These are phyloP conservation scores for Stenotaenia linearis DNA, from an alignment of 2,888 invertebrate genomes.

Conservation along the genomic window DNA sequence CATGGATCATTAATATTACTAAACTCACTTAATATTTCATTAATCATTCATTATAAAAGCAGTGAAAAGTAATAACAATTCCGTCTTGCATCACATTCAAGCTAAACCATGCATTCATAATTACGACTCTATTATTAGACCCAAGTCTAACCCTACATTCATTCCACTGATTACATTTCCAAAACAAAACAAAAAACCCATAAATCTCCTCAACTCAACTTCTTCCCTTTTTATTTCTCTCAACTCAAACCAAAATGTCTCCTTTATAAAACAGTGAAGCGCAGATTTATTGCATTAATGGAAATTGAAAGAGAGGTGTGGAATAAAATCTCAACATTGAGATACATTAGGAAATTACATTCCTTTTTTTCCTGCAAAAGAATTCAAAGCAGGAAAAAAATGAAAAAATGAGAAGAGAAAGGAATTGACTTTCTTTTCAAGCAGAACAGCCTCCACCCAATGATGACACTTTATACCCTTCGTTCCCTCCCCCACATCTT, in stretches of 20 bases:
- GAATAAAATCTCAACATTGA: neutral
- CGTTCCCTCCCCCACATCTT: neutral
- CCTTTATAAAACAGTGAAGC: neutral
- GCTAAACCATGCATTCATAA: neutral
- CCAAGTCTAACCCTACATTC: neutral
- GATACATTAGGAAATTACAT: constrained; percentile 15
- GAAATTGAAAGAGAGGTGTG: neutral
- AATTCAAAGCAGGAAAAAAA: neutral
- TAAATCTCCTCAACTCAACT: neutral
- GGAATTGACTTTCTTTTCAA: neutral
- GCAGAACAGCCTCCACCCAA: constrained; percentile 15
- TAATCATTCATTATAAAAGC: neutral
- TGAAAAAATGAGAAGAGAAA: neutral
- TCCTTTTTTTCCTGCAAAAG: neutral
- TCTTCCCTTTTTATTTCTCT: neutral
- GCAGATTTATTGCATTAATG: neutral
- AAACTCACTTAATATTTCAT: constrained; percentile 4
- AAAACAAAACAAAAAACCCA: neutral
- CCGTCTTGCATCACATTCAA: neutral
- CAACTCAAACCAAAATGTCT: neutral
- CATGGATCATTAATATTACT: neutral
- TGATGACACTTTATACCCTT: neutral
- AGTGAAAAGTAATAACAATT: neutral
- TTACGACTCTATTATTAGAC: neutral
- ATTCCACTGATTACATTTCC: neutral